Base-by-base conservation (phyloP, 2,113 vertebrate species). In the Hemicordylus capensis region DNA sequence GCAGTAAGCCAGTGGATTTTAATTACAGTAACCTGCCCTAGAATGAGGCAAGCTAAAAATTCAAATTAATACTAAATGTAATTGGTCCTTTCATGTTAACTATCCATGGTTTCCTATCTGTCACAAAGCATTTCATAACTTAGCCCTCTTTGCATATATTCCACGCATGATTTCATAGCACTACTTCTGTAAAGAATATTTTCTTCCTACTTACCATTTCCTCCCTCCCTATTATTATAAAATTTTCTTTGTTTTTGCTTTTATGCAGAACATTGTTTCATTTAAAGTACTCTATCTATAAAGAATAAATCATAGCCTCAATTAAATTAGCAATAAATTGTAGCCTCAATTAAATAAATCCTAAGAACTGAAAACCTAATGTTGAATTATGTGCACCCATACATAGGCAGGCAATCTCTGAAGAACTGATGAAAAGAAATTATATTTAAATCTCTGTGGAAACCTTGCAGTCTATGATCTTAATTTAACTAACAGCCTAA, bases 181-280 rank as follows among this genome's bases (percentile, higher is more conserved):
- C 58, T 46, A 37, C 58, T 76, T 56, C 58, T 24, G 88, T 19
- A 48, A 80, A 61, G 0, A 77, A 42, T 34, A 1, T 46, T 87
- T 84, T 78, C 78, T 87, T 10, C 58, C n/a, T 44, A 26, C 61
- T 88, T 31, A 28, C 9, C 1, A n/a, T 2, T 15, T 81, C 31
- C 75, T 51, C 76, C 64, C 80, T 86, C 44, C 63, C 70, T 56
- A 76, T 67, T 85, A n/a, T 58, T 70, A 85, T 90, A 80, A 44
- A 2, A 42, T 8, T 80, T 0, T 48, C 26, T 81, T 90, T 91
- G n/a, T 64, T 85, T 85, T 70, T 54, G 22, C 12, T 59, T 44
- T 66, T 64, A 78, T 69, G 14, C 26, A 54, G 39, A 48, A 63
- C 22, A 12, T 70, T 5, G 19, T 74, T 9, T 37, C 59, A 84